Evolutionary conservation across 1,140 invertebrate species (phyloP).

Genomic region (Caenorhabditis tropicalis): DNA sequence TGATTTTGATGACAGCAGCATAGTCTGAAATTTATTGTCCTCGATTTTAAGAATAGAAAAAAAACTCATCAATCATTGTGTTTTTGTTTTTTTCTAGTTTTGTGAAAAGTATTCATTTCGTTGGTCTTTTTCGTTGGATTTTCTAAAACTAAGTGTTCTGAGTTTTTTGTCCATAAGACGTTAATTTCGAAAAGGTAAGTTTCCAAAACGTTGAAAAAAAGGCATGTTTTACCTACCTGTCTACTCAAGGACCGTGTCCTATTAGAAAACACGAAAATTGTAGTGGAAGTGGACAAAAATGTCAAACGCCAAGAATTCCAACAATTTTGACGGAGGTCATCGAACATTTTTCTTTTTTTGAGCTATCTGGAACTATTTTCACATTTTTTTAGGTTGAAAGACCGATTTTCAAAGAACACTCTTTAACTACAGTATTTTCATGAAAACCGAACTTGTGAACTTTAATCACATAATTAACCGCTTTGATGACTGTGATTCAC

Average conservation of each 20-base stretch:
- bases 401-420: not conserved
- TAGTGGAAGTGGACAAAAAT: not conserved
- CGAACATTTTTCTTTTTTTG: not conserved
- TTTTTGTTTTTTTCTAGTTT: not conserved
- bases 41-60: not conserved
- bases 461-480: not conserved
- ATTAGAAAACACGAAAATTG: slow-evolving; percentile 27
- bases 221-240: slow-evolving; percentile 18
- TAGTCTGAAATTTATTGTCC: not conserved
- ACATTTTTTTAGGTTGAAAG: not conserved
- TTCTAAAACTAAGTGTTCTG: not conserved
- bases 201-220: slow-evolving; percentile 1
- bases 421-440: not conserved
- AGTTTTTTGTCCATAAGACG: too few relatives aligned
- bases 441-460: not conserved
- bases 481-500: not conserved
- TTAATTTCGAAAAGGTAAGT: too few relatives aligned
- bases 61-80: not conserved
- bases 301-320: slow-evolving; percentile 12
- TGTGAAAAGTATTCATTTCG: too few relatives aligned
- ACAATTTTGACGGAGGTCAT: slow-evolving; percentile 22
- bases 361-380: not conserved
- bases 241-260: slow-evolving; percentile 28
- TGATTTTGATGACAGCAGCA: not conserved
- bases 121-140: not conserved